Evolutionary conservation across 2,888 invertebrate species (phyloP).

Genomic region (Eupithecia subumbrata): DNA sequence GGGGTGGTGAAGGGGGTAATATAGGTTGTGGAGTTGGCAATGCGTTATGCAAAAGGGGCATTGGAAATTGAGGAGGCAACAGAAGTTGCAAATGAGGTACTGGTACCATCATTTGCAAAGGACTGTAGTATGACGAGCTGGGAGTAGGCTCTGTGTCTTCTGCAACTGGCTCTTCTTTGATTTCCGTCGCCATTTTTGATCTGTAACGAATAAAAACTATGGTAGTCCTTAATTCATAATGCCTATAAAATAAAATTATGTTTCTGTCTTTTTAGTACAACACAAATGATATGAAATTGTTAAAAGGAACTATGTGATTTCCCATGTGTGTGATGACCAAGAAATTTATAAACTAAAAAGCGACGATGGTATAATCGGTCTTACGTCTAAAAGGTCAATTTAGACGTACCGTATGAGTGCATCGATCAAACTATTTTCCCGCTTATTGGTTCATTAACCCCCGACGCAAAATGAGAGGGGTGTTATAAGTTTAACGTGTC

Average conservation of each 20-base stretch:
- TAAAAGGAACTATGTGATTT: neutral
- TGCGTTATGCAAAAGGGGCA: slow-evolving; percentile 5
- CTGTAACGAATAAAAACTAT: slow-evolving; percentile 35
- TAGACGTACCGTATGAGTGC: neutral
- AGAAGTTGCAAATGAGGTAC: neutral
- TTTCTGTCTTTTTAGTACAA: neutral
- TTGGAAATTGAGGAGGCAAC: slow-evolving; percentile 3
- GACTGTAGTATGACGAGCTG: slow-evolving; percentile 11
- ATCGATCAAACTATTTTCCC: too few relatives aligned
- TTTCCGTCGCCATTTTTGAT: slow-evolving; percentile 41
- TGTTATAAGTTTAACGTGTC: too few relatives aligned
- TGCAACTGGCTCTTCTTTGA: slow-evolving; percentile 36
- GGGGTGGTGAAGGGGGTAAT: slow-evolving; percentile 5
- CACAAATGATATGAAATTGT: neutral
- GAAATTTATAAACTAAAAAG: neutral
- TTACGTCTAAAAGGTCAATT: neutral
- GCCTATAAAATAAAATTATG: neutral
- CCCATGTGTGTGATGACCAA: too few relatives aligned
- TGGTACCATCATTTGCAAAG: neutral
- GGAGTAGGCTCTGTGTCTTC: slow-evolving; percentile 24
- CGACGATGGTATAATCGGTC: neutral
- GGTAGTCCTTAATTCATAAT: neutral
- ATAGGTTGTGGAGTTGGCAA: neutral
- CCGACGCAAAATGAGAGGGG: too few relatives aligned
- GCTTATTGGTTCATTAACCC: too few relatives aligned